Conservation (phyloP, 2,113 vertebrate species). For the Notarius quadriscutis region DNA sequence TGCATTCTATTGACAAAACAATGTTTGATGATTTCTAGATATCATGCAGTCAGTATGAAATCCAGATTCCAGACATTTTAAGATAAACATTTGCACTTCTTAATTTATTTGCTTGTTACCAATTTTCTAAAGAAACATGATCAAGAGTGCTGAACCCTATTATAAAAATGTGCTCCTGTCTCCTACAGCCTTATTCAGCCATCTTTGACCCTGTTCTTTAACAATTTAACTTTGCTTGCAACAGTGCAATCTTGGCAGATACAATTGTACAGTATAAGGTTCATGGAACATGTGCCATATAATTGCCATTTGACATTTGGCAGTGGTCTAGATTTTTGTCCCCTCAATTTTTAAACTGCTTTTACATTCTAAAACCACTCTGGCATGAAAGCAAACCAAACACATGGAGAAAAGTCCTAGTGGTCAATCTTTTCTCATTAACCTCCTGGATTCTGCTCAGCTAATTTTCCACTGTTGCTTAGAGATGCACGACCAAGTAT, state of each 20-base stretch:
- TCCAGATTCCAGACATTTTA: not conserved
- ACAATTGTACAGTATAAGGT: not conserved
- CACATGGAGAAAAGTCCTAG: slow-evolving; percentile 56
- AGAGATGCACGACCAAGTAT: slow-evolving; percentile 56
- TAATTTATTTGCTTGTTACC: not conserved
- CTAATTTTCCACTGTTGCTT: slow-evolving; percentile 60
- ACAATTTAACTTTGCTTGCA: not conserved
- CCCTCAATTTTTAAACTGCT: slow-evolving; percentile 50
- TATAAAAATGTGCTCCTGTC: not conserved
- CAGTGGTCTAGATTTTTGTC: slow-evolving; percentile 41
- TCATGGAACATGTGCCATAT: slow-evolving; percentile 32
- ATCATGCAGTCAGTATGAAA: not conserved
- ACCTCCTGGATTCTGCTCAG: slow-evolving; percentile 58
- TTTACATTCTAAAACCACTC: slow-evolving; percentile 56
- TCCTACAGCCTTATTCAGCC: not conserved
- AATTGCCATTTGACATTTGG: slow-evolving; percentile 59
- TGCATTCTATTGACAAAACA: not conserved
- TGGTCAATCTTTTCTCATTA: slow-evolving; percentile 62
- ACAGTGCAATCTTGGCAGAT: not conserved
- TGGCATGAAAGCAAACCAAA: slow-evolving; percentile 54
- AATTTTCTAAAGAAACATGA: not conserved
- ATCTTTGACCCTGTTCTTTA: not conserved
- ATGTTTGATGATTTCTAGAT: not conserved
- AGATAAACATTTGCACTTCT: not conserved
- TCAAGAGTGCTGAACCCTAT: not conserved